Base-by-base conservation (phyloP, 2,888 invertebrate species). In the Andrena bicolor region DNA sequence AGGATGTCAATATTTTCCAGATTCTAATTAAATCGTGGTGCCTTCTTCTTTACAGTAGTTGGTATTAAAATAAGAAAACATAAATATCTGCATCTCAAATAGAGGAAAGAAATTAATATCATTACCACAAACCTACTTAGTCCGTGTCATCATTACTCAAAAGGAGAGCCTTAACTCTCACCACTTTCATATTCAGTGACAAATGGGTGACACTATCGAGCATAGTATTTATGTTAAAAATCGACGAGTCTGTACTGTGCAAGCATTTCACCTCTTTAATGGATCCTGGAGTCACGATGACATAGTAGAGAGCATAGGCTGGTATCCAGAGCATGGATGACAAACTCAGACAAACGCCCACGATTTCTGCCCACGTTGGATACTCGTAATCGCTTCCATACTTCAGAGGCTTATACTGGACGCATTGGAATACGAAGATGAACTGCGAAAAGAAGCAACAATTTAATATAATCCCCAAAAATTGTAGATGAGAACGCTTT, bases 301-400 rank as follows among this genome's bases (percentile, higher is more conserved):
- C 90, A 88, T 96, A 96, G 90, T 96, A 96, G 77, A 96, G 88
- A 2, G 95, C 96, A 86, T 96, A 96, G 16, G 93, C 93, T 8
- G 96, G 96, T 81, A 96, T 95, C 95, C 96, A 96, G 32, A 96
- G 92, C 96, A 96, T 96, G 2, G 96, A 96, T 2, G 95, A 94
- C 48, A 95, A 93, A 85, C 96, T 96, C 73, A 96, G 94, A 56
- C 94, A 93, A 86, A 96, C 94, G n/a, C 96, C 96, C 48, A 96
- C 90, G 56, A 94, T 92, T 89, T 96, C 95, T 0, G 96, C 96
- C 96, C 96, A 96, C 75, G 92, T 90, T 1, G 96, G 96, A 91
- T 96, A 96, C 49, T 94, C 93, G 89, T 96, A 96, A 56, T 91
- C 91, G 26, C 92, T 93, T 13, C 96, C 96, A 86, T 96, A 95